A percentile compares a stretch with the other conserved stretches of the same genome.
Evolutionary conservation across 2,113 vertebrate genomes (phyloP).

Genomic region (Oreotragus oreotragus): DNA sequence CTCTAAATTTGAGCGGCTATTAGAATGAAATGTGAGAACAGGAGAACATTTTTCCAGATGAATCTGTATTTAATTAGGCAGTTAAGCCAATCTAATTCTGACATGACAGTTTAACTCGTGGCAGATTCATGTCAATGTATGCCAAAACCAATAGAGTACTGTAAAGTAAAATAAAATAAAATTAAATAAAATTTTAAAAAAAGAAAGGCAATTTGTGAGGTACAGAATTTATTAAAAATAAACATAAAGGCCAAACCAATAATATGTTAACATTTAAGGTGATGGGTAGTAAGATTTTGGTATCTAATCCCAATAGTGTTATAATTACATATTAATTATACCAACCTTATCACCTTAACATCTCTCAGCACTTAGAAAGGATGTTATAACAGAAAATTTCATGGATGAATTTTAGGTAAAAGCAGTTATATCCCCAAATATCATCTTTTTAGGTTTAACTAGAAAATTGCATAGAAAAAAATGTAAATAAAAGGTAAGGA

Average conservation of each 20-base stretch:
- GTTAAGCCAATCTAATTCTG: constrained; percentile 44
- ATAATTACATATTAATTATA: neutral
- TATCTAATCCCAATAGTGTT: neutral
- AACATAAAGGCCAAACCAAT: constrained; percentile 21
- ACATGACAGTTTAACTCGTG: constrained; percentile 40
- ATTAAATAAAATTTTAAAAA: too few species aligned
- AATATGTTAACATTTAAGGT: constrained; percentile 12
- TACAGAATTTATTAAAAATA: constrained; percentile 39
- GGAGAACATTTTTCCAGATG: constrained; percentile 25
- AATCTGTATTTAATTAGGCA: constrained; percentile 49
- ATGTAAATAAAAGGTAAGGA: neutral
- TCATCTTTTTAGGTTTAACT: neutral
- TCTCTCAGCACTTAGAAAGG: neutral
- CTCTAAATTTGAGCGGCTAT: neutral
- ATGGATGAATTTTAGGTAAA: neutral
- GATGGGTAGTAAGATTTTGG: neutral
- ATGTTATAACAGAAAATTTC: neutral
- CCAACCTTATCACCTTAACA: neutral
- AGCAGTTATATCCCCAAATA: neutral
- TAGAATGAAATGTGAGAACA: constrained; percentile 33
- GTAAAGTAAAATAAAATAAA: too few species aligned
- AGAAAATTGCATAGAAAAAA: neutral
- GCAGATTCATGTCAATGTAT: too few species aligned
- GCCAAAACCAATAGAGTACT: too few species aligned
- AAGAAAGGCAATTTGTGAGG: constrained; percentile 8